Conservation (phyloP, 1,140 invertebrate species). For the Triops longicaudatus region DNA sequence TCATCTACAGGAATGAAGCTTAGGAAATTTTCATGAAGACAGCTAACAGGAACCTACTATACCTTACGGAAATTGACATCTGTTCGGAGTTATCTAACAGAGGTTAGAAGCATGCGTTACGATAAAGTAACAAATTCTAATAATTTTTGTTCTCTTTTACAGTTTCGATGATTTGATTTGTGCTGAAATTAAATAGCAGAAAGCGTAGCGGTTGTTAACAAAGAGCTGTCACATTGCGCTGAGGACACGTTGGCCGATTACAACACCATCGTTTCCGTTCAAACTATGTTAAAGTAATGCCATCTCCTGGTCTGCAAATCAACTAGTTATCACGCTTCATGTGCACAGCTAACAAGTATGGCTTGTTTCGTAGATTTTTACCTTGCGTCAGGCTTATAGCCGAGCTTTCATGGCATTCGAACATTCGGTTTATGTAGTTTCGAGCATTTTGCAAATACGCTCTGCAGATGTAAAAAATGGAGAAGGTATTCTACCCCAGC, state of each 20-base stretch:
- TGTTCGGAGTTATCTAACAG: no score
- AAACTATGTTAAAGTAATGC: conserved; percentile 93
- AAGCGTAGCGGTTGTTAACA: conserved; percentile 98
- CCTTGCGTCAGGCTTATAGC: conserved; percentile 96
- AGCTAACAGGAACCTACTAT: no score
- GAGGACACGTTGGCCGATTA: conserved; percentile 92
- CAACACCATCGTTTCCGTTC: conserved; percentile 96
- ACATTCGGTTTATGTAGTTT: conserved; percentile 99
- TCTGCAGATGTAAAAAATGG: conserved; percentile 92
- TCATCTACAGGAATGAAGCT: no score
- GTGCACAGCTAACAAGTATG: conserved; percentile 29
- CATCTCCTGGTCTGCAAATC: conserved; percentile 23
- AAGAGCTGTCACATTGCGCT: conserved; percentile 87
- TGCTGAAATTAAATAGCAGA: conserved; percentile 90
- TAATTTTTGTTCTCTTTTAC: conserved; percentile 39
- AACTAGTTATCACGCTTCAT: no score
- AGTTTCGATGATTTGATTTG: conserved; percentile 87
- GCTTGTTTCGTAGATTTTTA: conserved; percentile 66
- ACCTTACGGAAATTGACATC: no score
- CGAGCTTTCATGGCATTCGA: conserved; percentile 93
- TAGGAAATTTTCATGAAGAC: no score
- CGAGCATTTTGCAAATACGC: conserved; percentile 93
- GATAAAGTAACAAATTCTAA: no score
- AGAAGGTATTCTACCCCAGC: conserved; percentile 72
- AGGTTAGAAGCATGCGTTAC: no score